A percentile compares a stretch with the other conserved stretches of the same genome.
Evolutionary conservation across 2,797 vertebrate species (phyloP).

Genomic region (Acomys russatus): DNA sequence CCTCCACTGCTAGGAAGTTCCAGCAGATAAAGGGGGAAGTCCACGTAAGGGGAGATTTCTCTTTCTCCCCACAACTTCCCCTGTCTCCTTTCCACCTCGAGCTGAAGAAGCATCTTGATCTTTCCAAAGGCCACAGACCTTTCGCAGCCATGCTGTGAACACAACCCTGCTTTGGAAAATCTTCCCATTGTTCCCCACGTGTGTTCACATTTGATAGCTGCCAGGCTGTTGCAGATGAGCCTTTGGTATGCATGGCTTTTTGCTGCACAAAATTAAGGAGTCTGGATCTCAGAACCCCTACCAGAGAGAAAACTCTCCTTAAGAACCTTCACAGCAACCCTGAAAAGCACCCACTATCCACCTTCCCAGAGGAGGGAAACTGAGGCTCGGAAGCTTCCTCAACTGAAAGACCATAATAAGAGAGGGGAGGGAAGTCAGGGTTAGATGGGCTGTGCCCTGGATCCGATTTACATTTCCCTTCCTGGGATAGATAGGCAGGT

Average conservation of each 20-base stretch:
- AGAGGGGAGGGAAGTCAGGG: neutral
- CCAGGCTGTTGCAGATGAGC: neutral
- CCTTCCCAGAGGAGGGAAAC: neutral
- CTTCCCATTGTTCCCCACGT: neutral
- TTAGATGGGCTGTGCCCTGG: neutral
- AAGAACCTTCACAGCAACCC: neutral
- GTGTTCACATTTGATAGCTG: neutral
- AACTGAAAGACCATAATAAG: neutral
- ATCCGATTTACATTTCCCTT: neutral
- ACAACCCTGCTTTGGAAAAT: neutral
- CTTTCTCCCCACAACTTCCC: slow-evolving; percentile 64
- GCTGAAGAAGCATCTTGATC: neutral
- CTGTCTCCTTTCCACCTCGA: neutral
- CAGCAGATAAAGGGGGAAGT: slow-evolving; percentile 69
- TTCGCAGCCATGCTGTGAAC: neutral
- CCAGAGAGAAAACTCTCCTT: neutral
- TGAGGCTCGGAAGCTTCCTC: neutral
- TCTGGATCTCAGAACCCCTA: neutral
- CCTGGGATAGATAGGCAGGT: neutral
- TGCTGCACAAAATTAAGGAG: neutral
- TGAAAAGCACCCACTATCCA: neutral
- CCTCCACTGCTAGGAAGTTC: slow-evolving; percentile 52
- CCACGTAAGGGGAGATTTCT: slow-evolving; percentile 74
- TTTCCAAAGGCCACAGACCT: neutral
- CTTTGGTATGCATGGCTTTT: neutral